phyloP scores from a whole-genome alignment of 2,113 vertebrate species.

The Channa argus region DNA sequence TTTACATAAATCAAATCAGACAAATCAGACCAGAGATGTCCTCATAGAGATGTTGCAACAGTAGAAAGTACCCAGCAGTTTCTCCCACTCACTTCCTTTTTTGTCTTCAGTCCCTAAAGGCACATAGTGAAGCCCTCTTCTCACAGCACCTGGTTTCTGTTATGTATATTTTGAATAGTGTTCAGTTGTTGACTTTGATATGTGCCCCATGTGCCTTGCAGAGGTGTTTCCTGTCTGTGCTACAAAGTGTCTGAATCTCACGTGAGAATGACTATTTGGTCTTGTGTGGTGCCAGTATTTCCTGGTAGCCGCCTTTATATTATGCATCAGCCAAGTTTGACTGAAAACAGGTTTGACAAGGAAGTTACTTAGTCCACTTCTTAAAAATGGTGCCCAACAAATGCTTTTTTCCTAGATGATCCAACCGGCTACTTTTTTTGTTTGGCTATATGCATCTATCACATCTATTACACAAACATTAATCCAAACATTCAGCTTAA shows the following conservation, averaged over 20 bases:
- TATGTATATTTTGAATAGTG: neutral
- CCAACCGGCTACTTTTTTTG: too few relatives aligned
- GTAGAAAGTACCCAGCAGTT: neutral
- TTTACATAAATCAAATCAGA: too few relatives aligned
- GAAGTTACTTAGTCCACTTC: neutral
- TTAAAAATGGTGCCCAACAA: too few relatives aligned
- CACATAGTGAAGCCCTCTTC: neutral
- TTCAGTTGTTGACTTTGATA: neutral
- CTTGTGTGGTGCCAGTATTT: neutral
- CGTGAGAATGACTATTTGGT: neutral
- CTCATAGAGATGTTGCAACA: neutral
- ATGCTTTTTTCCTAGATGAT: too few relatives aligned
- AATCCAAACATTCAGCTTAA: too few relatives aligned
- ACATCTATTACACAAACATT: too few relatives aligned
- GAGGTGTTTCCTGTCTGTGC: constrained; percentile 22
- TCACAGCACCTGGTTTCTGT: neutral
- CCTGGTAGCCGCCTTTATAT: neutral
- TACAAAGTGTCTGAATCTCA: neutral
- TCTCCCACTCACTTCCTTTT: neutral
- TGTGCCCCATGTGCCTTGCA: neutral
- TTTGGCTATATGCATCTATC: too few relatives aligned
- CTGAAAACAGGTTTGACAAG: constrained; percentile 7
- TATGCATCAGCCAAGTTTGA: too few relatives aligned
- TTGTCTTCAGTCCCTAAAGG: constrained; percentile 1
- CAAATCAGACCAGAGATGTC: neutral